Conservation (phyloP, 1,140 invertebrate genomes). For the Streblospio benedicti region DNA sequence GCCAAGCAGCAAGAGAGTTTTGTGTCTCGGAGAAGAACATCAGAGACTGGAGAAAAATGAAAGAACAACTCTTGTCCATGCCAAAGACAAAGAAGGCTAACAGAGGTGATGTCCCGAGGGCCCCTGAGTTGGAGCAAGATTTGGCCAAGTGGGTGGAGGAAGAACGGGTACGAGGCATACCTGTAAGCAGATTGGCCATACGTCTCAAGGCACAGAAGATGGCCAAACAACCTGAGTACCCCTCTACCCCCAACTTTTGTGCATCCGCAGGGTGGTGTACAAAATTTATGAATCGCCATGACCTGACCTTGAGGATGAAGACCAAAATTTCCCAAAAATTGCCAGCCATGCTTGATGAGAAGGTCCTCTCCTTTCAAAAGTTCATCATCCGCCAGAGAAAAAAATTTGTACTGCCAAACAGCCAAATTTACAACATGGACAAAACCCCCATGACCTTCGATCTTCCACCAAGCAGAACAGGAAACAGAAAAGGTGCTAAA, state of each 20-base stretch:
- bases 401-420: not conserved
- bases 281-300: slow-evolving; percentile 18
- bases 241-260: slow-evolving; percentile 2
- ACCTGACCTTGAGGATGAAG: slow-evolving; percentile 11
- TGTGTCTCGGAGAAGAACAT: slow-evolving; percentile 11
- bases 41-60: slow-evolving; percentile 1
- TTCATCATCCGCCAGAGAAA: slow-evolving; percentile 18
- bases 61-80: not conserved
- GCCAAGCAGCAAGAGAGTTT: slow-evolving; percentile 11
- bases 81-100: not conserved
- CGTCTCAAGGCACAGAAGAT: not conserved
- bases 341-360: slow-evolving; percentile 13
- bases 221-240: not conserved
- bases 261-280: slow-evolving; percentile 21
- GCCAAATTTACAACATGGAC: slow-evolving; percentile 25
- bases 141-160: not conserved
- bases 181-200: not conserved
- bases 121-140: not conserved
- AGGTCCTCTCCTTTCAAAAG: slow-evolving; percentile 15
- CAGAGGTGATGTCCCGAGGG: not conserved
- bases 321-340: slow-evolving; percentile 25
- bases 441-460: slow-evolving; percentile 24
- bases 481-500: slow-evolving; percentile 19
- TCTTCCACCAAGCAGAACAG: slow-evolving; percentile 18
- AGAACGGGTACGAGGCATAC: not conserved